Evolutionary conservation across 1,140 invertebrate species (phyloP), one percentile per base, ranked within the genome.

Genomic region (Archivesica marissinica): DNA sequence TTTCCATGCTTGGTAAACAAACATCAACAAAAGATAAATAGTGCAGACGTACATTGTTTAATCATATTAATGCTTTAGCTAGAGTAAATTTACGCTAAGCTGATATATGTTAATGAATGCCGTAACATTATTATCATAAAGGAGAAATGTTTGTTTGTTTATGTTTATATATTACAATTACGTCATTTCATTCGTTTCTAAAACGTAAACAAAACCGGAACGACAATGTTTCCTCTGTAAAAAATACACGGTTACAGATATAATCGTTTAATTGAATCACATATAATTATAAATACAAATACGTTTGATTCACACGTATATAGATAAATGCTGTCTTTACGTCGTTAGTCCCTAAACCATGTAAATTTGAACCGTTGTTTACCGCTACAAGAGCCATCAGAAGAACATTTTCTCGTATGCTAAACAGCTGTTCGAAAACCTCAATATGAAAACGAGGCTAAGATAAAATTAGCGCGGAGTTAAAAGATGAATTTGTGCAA

Each of bases 351-450:
- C 50, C 13, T 39, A 76, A 56, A 30, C 66, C 25, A 80, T 30
- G 47, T 35, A 80, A 44, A 23, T 66, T 66, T 33, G 38, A 59
- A 54, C 35, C 35, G 13, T 56, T 41, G 39, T 83, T 61, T 74
- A 61, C 54, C 39, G 78, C 78, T 15, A 59, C 56, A 25, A 83
- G 38, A 50, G 54, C 56, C 80, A 83, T 64, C 52, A 61, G 47
- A 83, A 74, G 70, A 83, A 74, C 80, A 83, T 83, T 83, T 83
- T 83, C 80, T 83, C 80, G 80, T 83, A 83, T 83, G 80, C 80
- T 83, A 83, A 83, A 72, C 80, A 83, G 80, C 80, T 83, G 80
- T 74, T 83, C 80, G 68, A 74, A 28, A 72, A 54, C 68, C 80
- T 83, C 80, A 56, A 61, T 83, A 39, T 75, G 44, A 74, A n/a